These are phyloP conservation scores for Hydraecia micacea DNA, from an alignment of 2,888 invertebrate genomes.

Conservation along the genomic window DNA sequence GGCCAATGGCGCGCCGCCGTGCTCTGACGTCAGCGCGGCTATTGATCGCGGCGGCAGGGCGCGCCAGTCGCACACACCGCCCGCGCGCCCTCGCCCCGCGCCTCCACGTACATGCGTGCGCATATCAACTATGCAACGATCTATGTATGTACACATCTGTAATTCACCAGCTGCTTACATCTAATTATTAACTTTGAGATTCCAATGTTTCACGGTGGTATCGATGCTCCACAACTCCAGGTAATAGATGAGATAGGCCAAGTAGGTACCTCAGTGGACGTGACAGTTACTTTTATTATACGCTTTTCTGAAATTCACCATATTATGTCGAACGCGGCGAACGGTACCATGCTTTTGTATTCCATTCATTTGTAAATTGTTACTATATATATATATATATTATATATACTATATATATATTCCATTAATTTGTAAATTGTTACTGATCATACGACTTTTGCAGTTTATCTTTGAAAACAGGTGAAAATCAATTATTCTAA, in stretches of 20 bases:
- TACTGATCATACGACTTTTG: constrained; percentile 14
- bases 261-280: neutral
- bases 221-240: constrained; percentile 4
- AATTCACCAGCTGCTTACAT: constrained; percentile 59
- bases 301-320: neutral
- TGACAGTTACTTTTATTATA: neutral
- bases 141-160: constrained; percentile 49
- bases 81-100: constrained; percentile 62
- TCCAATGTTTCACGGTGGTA: constrained; percentile 21
- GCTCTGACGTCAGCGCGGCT: constrained; percentile 86
- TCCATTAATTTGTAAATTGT: neutral
- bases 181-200: constrained; percentile 47
- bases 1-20: constrained; percentile 87
- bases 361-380: neutral
- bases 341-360: neutral
- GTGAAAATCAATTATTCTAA: neutral
- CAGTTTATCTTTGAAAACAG: neutral
- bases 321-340: neutral
- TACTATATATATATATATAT: too few relatives aligned
- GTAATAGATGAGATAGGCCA: neutral
- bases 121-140: constrained; percentile 67
- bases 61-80: constrained; percentile 71
- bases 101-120: constrained; percentile 67
- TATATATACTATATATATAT: too few relatives aligned
- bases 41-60: constrained; percentile 82